These are phyloP conservation scores for Salvelinus fontinalis DNA, from an alignment of 2,113 vertebrate genomes.

Conservation along the genomic window DNA sequence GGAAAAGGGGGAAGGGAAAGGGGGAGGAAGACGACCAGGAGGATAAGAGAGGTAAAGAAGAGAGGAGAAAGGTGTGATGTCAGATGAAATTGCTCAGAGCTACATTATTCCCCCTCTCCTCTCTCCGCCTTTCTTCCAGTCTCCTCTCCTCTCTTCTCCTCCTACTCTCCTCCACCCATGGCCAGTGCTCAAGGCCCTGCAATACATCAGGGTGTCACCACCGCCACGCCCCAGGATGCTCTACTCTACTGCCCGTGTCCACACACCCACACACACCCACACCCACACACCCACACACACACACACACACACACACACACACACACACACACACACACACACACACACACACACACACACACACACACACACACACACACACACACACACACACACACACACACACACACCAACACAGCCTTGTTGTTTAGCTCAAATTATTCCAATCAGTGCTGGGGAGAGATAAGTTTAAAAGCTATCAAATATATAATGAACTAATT, in stretches of 20 bases:
- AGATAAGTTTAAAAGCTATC: background rate
- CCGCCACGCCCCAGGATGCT: slow-evolving; percentile 28
- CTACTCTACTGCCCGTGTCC: background rate
- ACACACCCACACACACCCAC: too few species aligned
- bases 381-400: slow-evolving; percentile 7
- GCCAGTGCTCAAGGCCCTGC: slow-evolving; percentile 43
- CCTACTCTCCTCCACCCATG: background rate
- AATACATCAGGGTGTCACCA: slow-evolving; percentile 52
- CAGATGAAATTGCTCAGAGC: too few species aligned
- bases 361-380: slow-evolving; percentile 4
- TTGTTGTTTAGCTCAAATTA: background rate
- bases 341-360: slow-evolving; percentile 10
- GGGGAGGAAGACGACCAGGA: too few species aligned
- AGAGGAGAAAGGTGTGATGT: too few species aligned
- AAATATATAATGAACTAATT: background rate
- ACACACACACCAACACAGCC: too few species aligned
- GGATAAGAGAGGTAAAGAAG: too few species aligned
- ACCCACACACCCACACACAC: too few species aligned
- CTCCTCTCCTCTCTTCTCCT: too few species aligned
- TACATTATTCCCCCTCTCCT: background rate
- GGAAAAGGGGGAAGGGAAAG: too few species aligned
- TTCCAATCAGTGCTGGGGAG: background rate
- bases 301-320: too few species aligned
- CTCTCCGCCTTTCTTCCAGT: too few species aligned
- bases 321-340: slow-evolving; percentile 4